Evolutionary conservation across 2,888 invertebrate species (phyloP).

Genomic region (Rugalucina vietnamica): DNA sequence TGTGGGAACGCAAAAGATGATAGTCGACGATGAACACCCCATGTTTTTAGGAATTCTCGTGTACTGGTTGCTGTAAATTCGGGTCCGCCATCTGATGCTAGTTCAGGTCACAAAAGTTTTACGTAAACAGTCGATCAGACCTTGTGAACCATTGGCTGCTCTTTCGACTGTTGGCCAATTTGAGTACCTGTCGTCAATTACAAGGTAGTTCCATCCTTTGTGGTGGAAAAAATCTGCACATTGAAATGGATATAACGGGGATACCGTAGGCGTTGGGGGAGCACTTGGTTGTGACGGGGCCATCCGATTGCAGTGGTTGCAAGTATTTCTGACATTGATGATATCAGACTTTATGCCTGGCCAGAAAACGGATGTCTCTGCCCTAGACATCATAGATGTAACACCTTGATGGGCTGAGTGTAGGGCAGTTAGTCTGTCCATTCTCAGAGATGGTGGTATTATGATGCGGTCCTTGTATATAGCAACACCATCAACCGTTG

Average conservation of each 20-base stretch:
- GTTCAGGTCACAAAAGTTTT: constrained; percentile 63
- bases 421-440: constrained; percentile 46
- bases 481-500: constrained; percentile 28
- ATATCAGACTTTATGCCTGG: constrained; percentile 66
- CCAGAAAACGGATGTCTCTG: constrained; percentile 70
- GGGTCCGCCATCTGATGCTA: constrained; percentile 65
- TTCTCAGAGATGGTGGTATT: constrained; percentile 64
- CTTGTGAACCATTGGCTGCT: constrained; percentile 29
- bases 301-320: constrained; percentile 60
- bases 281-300: constrained; percentile 63
- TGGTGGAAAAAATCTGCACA: constrained; percentile 50
- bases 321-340: constrained; percentile 28
- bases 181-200: constrained; percentile 56
- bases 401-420: constrained; percentile 73
- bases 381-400: constrained; percentile 62
- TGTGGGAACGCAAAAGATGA: constrained; percentile 71
- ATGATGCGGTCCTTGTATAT: constrained; percentile 65
- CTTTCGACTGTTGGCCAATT: constrained; percentile 65
- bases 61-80: constrained; percentile 62
- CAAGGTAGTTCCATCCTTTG: constrained; percentile 36
- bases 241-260: constrained; percentile 56
- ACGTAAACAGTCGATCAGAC: constrained; percentile 57
- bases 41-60: constrained; percentile 59
- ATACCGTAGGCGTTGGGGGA: constrained; percentile 4
- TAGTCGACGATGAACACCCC: constrained; percentile 67